Percentiles rank a stretch among this genome's conserved stretches.
These are phyloP conservation scores for Balaeniceps rex DNA, from an alignment of 2,113 vertebrate genomes.

Conservation along the genomic window DNA sequence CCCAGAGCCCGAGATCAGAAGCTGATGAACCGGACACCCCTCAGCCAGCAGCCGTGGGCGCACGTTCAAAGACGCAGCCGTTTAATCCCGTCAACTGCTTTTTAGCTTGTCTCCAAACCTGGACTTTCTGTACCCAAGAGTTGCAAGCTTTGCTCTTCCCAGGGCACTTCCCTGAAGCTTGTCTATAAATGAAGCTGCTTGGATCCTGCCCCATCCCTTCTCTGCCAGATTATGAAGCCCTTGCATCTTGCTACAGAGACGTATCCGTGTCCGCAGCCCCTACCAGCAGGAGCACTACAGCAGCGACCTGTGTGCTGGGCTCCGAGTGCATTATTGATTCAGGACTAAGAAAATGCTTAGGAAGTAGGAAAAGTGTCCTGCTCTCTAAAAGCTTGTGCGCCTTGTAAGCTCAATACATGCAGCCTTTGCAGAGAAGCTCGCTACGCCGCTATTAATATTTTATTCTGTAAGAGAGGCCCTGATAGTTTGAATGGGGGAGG, in stretches of 20 bases:
- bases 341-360: slow-evolving; percentile 79
- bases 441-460: slow-evolving; percentile 93
- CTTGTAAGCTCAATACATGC: slow-evolving; percentile 61
- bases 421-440: slow-evolving; percentile 76
- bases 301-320: background rate
- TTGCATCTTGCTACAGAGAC: background rate
- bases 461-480: slow-evolving; percentile 67
- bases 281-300: background rate
- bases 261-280: background rate
- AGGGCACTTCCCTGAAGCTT: background rate
- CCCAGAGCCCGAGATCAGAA: background rate
- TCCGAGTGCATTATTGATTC: slow-evolving; percentile 78
- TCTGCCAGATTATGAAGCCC: background rate
- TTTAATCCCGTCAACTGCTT: background rate
- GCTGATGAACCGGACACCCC: background rate
- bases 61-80: accelerated
- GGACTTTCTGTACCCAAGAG: background rate
- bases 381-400: slow-evolving; percentile 78
- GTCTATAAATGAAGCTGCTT: background rate
- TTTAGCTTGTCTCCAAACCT: background rate
- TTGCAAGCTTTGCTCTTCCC: background rate
- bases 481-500: slow-evolving; percentile 59
- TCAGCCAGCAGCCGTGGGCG: background rate
- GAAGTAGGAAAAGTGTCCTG: slow-evolving; percentile 73
- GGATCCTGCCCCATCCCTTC: background rate